phyloP scores from a whole-genome alignment of 2,888 invertebrate genomes.

The Calliphora vomitoria region DNA sequence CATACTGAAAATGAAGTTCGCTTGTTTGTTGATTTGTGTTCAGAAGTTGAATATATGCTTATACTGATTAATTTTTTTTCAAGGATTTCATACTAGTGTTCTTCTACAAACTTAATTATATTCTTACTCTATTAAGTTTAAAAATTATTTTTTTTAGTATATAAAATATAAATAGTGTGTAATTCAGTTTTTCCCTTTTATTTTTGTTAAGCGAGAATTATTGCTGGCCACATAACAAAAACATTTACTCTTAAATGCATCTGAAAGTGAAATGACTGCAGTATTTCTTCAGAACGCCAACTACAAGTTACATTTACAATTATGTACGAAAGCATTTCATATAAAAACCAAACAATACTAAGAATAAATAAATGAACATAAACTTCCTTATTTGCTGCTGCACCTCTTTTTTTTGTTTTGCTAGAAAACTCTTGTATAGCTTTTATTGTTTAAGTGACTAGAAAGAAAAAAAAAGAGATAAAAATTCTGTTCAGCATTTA shows the following conservation, averaged over 20 bases:
- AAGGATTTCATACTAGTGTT: no score
- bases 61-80: no score
- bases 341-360: not conserved
- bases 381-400: conserved; percentile 19
- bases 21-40: no score
- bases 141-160: no score
- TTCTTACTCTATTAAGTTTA: no score
- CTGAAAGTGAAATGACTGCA: conserved; percentile 5
- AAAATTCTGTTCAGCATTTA: conserved; percentile 17
- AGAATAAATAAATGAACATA: not conserved
- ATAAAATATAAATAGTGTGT: not conserved
- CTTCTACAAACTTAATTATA: no score
- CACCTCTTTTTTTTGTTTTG: not conserved
- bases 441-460: not conserved
- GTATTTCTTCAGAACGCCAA: not conserved
- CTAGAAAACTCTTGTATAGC: not conserved
- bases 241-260: not conserved
- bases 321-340: not conserved
- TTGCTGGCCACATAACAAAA: not conserved
- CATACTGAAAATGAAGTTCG: no score
- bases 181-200: not conserved
- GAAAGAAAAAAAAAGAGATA: not conserved
- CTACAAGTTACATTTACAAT: not conserved
- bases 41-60: no score
- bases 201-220: not conserved